Conservation (phyloP, 2,113 vertebrate species). For the Pygoscelis antarcticus region DNA sequence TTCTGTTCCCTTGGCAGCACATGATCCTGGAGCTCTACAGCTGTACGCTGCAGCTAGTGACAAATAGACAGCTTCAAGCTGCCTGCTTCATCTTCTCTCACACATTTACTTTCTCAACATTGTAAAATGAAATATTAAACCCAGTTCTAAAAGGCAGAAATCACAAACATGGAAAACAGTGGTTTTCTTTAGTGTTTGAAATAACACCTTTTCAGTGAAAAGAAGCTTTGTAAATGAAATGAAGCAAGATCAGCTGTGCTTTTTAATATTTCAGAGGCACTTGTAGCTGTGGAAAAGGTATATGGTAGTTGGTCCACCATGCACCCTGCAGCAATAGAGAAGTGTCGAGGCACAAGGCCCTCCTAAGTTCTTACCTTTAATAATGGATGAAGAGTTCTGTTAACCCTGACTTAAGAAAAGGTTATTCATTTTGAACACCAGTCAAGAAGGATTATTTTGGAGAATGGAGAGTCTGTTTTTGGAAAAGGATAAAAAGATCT, state of each 20-base stretch:
- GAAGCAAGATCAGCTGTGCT: background rate
- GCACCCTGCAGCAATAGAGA: background rate
- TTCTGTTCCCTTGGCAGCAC: constrained; percentile 18
- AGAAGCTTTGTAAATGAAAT: background rate
- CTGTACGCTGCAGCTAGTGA: background rate
- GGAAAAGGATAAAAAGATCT: background rate
- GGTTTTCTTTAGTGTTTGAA: background rate
- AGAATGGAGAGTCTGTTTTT: background rate
- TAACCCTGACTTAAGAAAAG: background rate
- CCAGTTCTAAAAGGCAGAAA: background rate
- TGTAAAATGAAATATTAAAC: background rate
- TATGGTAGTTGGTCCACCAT: background rate
- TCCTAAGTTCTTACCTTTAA: background rate
- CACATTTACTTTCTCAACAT: background rate
- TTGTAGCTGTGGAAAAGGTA: background rate
- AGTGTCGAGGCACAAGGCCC: fast-evolving
- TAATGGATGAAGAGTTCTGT: background rate
- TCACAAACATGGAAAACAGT: background rate
- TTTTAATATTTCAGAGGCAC: background rate
- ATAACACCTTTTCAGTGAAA: background rate
- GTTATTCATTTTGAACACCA: background rate
- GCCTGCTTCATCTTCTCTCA: background rate
- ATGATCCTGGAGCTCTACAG: background rate
- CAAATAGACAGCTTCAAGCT: background rate
- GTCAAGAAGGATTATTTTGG: background rate